These are phyloP conservation scores for Mylabris sibirica DNA, from an alignment of 2,888 invertebrate species.

Conservation along the genomic window DNA sequence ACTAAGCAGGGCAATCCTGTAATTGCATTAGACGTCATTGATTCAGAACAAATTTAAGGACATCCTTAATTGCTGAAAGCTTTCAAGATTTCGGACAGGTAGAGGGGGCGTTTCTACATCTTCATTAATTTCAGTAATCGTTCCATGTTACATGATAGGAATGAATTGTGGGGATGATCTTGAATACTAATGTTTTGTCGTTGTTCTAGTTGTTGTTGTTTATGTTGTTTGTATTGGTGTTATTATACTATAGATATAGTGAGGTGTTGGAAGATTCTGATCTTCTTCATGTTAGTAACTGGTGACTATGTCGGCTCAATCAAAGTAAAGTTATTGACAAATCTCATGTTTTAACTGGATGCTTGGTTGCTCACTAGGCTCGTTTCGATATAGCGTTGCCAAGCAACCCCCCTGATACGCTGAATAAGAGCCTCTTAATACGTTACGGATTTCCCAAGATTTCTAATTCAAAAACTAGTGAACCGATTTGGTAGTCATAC, in stretches of 20 bases:
- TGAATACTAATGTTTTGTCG: constrained; percentile 2
- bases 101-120: constrained; percentile 32
- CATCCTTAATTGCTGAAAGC: constrained; percentile 30
- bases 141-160: constrained; percentile 27
- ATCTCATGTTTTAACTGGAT: constrained; percentile 47
- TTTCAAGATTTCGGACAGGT: constrained; percentile 31
- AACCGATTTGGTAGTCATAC: constrained; percentile 41
- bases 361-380: constrained; percentile 43
- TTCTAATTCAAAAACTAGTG: constrained; percentile 51
- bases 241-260: background rate
- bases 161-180: constrained; percentile 15
- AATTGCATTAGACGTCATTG: constrained; percentile 28
- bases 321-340: constrained; percentile 40
- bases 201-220: constrained; percentile 4
- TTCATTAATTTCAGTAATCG: constrained; percentile 35
- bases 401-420: constrained; percentile 50
- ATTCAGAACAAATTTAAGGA: constrained; percentile 24
- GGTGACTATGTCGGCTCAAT: constrained; percentile 33
- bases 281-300: constrained; percentile 14
- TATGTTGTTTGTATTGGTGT: background rate
- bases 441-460: constrained; percentile 50
- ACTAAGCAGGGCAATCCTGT: constrained; percentile 23
- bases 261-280: constrained; percentile 17
- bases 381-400: constrained; percentile 45
- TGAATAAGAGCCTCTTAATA: constrained; percentile 49